These are phyloP conservation scores for Geococcyx californianus DNA, from an alignment of 2,113 vertebrate genomes.

Conservation along the genomic window DNA sequence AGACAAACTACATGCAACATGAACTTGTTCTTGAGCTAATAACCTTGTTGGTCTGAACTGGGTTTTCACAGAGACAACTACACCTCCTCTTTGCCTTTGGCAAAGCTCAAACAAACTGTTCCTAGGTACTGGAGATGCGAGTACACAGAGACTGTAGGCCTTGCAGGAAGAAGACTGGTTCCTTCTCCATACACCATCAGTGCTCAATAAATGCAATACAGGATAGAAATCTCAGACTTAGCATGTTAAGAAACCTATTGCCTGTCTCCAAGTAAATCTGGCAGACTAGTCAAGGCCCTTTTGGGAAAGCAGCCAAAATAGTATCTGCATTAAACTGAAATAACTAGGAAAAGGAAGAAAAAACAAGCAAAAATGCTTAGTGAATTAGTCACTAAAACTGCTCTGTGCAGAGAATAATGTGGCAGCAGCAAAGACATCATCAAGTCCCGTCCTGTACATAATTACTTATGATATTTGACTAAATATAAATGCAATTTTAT, in stretches of 20 bases:
- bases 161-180: rapidly evolving
- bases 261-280: neutral
- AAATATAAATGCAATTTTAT: neutral
- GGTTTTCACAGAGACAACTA: neutral
- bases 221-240: neutral
- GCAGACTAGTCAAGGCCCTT: neutral
- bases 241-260: neutral
- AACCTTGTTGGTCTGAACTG: neutral
- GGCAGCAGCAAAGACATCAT: neutral
- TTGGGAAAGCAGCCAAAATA: neutral
- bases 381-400: neutral
- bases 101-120: neutral
- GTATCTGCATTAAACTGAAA: neutral
- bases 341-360: neutral
- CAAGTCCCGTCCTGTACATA: neutral
- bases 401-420: neutral
- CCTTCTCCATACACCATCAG: neutral
- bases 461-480: neutral
- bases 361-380: neutral
- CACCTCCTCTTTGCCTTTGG: neutral
- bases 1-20: neutral
- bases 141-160: neutral
- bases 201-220: neutral
- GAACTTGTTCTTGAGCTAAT: neutral
- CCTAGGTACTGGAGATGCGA: neutral